A percentile compares a stretch with the other conserved stretches of the same genome.
Evolutionary conservation across 2,113 vertebrate genomes (phyloP).

Genomic region (Asarcornis scutulata): DNA sequence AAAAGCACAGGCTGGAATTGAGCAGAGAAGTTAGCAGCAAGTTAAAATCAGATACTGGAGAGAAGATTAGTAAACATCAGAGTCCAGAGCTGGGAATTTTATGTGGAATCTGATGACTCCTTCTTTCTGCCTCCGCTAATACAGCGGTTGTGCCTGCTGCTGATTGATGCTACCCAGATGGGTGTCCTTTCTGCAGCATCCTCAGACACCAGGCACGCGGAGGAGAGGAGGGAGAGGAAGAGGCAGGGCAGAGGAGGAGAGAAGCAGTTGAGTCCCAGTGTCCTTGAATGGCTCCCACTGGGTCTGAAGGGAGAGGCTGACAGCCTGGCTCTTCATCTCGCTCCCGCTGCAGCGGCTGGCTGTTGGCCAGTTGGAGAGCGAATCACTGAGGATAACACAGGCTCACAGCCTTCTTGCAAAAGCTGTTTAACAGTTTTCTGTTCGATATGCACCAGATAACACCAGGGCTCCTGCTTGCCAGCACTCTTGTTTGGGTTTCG

Average conservation of each 20-base stretch:
- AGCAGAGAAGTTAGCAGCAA: background rate
- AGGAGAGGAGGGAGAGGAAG: background rate
- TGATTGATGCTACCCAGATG: background rate
- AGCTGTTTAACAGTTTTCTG: slow-evolving; percentile 31
- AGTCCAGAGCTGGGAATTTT: background rate
- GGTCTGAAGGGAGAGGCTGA: slow-evolving; percentile 25
- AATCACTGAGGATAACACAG: background rate
- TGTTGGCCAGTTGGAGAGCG: slow-evolving; percentile 31
- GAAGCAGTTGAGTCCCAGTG: background rate
- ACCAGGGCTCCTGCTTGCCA: background rate
- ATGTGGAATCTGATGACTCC: background rate
- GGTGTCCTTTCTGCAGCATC: background rate
- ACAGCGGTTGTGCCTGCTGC: background rate
- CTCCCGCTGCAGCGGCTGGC: background rate
- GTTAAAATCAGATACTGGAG: background rate
- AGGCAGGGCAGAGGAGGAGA: background rate
- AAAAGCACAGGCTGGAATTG: background rate
- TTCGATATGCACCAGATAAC: background rate
- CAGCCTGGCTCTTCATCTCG: slow-evolving; percentile 28
- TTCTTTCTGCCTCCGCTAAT: background rate
- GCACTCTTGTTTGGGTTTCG: background rate
- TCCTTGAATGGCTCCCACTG: slow-evolving; percentile 54
- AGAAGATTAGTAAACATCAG: background rate
- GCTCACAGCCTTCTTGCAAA: slow-evolving; percentile 3
- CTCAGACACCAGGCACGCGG: background rate